A percentile compares a stretch with the other conserved stretches of the same genome.
These are phyloP conservation scores for Heliangelus exortis DNA, from an alignment of 2,797 vertebrate species.

Conservation along the genomic window DNA sequence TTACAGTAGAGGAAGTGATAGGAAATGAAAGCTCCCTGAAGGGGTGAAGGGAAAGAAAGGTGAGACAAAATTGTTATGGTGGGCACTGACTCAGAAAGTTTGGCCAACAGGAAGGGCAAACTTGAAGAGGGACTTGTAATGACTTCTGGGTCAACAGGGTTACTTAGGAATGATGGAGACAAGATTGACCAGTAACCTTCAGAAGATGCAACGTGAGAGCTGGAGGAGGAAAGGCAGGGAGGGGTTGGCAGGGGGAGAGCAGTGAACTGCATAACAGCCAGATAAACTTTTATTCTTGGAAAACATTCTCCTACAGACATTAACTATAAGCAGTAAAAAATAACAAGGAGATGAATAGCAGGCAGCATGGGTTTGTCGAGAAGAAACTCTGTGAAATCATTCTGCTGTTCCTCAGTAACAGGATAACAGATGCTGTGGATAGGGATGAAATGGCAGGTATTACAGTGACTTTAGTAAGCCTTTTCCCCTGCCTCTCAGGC, in stretches of 20 bases:
- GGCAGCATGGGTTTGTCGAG: slow-evolving; percentile 4
- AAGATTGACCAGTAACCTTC: neutral
- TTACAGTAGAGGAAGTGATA: neutral
- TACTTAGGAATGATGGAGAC: neutral
- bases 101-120: neutral
- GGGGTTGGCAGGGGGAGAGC: neutral
- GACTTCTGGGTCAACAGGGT: neutral
- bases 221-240: neutral
- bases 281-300: neutral
- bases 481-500: neutral
- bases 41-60: neutral
- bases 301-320: neutral
- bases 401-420: neutral
- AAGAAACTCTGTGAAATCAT: slow-evolving; percentile 29
- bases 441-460: slow-evolving; percentile 31
- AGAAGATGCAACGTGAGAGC: neutral
- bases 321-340: slow-evolving; percentile 29
- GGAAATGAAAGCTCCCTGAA: neutral
- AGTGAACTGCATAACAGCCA: neutral
- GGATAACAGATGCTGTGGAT: slow-evolving; percentile 17
- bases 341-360: neutral
- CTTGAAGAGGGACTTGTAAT: neutral
- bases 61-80: neutral
- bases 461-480: neutral
- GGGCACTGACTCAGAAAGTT: neutral